Evolutionary conservation across 1,140 invertebrate species (phyloP), one percentile per base, ranked within the genome.

Genomic region (Magallana ariakensis): DNA sequence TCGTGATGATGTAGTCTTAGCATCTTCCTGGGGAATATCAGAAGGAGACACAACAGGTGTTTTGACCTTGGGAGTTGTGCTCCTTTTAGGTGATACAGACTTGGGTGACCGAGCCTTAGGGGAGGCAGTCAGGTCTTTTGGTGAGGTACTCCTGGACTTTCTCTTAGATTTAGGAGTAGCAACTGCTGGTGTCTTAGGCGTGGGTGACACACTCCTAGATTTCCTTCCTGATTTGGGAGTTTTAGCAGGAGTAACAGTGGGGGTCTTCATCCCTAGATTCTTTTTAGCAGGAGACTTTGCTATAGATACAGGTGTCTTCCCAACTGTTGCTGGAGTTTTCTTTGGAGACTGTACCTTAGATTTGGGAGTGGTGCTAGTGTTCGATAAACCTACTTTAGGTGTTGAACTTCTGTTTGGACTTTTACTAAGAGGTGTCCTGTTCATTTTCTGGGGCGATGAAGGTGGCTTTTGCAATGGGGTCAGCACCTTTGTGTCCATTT

Each of bases 391-490:
- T 46, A 54, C 54, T 58, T 84, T 87, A 26, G 84, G 16, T 19
- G 58, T 60, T 16, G 57, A 54, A 19, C 55, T 53, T 7, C 19
- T 82, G 80, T 56, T 82, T 22, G 46, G 80, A n/a, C 80, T 82
- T 82, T 82, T 82, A 53, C 33, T 16, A 5, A 66, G 57, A 53
- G 84, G 70, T 15, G 62, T 75, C 15, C 22, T 80, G 58, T 60
- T 85, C 22, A 15, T 8, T 13, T 55, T 82, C 16, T 82, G 80
- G 54, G 53, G 80, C 10, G 80, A 54, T 16, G 22, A 46, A 56
- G 87, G 87, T 66, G 87, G 87, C 80, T 88, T 88, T 26, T 60
- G 7, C 46, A 86, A 86, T 13, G 87, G 87, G 5, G 85, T 86
- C 15, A 88, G 58, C 33, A 88, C 86, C 57, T 86, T 81, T 55